Conservation (phyloP, 2,113 vertebrate genomes). For the Ailurus styani region DNA sequence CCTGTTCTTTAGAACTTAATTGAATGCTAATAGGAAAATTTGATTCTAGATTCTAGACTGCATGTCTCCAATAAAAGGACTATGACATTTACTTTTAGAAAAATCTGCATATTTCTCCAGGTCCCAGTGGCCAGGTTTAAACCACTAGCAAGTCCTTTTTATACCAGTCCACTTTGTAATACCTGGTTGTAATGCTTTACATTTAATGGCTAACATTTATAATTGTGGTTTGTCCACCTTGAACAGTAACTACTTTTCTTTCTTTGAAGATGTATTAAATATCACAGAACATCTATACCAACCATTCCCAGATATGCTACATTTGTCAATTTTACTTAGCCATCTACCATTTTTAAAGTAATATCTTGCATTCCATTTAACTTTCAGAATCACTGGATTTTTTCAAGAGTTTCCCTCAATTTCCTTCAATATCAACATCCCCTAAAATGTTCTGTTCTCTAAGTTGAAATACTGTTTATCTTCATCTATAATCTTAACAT, state of each 20-base stretch:
- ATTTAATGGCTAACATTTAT: background rate
- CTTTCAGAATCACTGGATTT: background rate
- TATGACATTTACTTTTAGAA: background rate
- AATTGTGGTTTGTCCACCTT: background rate
- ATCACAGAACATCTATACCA: background rate
- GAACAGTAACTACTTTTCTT: background rate
- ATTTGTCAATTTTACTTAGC: background rate
- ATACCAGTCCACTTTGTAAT: background rate
- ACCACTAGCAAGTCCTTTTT: background rate
- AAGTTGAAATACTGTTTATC: background rate
- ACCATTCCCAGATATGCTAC: background rate
- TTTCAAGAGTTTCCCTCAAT: background rate
- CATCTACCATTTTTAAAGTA: background rate
- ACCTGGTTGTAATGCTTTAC: background rate
- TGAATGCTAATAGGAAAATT: background rate
- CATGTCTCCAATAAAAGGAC: background rate
- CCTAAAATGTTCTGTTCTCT: background rate
- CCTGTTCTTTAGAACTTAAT: background rate
- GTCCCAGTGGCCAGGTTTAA: background rate
- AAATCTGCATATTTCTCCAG: background rate
- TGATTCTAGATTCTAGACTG: background rate
- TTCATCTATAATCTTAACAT: background rate
- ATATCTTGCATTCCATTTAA: background rate
- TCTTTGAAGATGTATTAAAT: background rate
- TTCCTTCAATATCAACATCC: background rate